Percentiles rank a stretch among this genome's conserved stretches.
These are phyloP conservation scores for Drosophila emarginata DNA, from an alignment of 2,888 invertebrate species.

Conservation along the genomic window DNA sequence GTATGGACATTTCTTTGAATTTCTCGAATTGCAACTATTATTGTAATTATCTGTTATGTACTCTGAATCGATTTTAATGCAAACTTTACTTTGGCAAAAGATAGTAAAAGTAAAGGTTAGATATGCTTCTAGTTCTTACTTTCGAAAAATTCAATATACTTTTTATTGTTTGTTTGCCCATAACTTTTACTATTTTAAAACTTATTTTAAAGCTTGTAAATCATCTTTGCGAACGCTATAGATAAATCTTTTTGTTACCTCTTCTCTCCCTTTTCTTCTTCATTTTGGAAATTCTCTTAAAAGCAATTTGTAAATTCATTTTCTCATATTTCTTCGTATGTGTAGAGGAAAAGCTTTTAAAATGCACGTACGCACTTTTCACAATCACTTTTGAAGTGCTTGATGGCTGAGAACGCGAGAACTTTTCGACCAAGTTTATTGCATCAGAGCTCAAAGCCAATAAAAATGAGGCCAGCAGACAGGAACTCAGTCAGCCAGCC, in stretches of 20 bases:
- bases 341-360: constrained; percentile 3
- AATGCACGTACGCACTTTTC: constrained; percentile 37
- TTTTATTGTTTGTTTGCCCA: no score
- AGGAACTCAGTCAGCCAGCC: constrained; percentile 14
- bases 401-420: constrained; percentile 32
- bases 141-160: no score
- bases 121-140: no score
- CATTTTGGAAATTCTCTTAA: not conserved
- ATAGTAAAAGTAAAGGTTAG: no score
- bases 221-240: not conserved
- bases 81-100: no score
- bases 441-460: constrained; percentile 67
- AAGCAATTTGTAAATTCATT: constrained; percentile 12
- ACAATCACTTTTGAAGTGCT: constrained; percentile 18
- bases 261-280: not conserved
- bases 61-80: no score
- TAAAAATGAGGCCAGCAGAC: constrained; percentile 48
- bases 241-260: not conserved
- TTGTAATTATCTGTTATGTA: no score
- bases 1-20: no score
- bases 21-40: no score
- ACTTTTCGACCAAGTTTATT: constrained; percentile 60
- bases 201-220: no score
- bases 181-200: no score
- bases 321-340: constrained; percentile 6